phyloP scores from a whole-genome alignment of 2,797 vertebrate genomes.

The Prunella strophiata region DNA sequence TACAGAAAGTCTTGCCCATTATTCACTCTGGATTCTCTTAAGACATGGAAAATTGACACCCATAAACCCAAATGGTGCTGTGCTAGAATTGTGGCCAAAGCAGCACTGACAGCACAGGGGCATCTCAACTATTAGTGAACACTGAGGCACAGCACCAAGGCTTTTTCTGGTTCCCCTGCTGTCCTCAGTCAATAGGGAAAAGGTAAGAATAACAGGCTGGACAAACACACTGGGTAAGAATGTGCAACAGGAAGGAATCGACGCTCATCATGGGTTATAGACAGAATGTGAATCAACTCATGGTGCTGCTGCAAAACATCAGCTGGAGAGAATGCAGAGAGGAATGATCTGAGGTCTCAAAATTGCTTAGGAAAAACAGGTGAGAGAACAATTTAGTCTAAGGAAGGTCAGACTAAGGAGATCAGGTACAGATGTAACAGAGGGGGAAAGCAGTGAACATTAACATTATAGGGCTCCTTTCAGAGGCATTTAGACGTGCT shows the following conservation, averaged over 20 bases:
- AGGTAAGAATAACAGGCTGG: neutral
- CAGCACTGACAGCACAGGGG: neutral
- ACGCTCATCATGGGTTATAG: neutral
- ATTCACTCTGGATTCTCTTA: neutral
- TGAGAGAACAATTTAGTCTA: neutral
- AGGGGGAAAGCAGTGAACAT: neutral
- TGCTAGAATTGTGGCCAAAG: neutral
- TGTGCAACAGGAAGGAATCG: neutral
- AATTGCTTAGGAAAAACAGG: neutral
- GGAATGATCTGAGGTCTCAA: neutral
- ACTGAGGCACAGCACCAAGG: neutral
- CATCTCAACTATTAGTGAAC: neutral
- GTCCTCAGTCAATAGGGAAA: neutral
- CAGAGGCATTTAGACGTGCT: neutral
- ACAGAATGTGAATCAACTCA: fast-evolving
- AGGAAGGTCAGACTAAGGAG: neutral
- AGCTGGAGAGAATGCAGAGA: neutral
- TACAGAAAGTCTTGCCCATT: neutral
- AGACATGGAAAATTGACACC: neutral
- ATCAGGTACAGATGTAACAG: neutral
- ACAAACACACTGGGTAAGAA: neutral
- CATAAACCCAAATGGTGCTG: neutral
- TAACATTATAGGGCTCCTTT: neutral
- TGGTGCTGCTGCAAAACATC: neutral
- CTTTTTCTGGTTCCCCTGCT: neutral